These are phyloP conservation scores for Phania funesta DNA, from an alignment of 2,888 invertebrate species.

Conservation along the genomic window DNA sequence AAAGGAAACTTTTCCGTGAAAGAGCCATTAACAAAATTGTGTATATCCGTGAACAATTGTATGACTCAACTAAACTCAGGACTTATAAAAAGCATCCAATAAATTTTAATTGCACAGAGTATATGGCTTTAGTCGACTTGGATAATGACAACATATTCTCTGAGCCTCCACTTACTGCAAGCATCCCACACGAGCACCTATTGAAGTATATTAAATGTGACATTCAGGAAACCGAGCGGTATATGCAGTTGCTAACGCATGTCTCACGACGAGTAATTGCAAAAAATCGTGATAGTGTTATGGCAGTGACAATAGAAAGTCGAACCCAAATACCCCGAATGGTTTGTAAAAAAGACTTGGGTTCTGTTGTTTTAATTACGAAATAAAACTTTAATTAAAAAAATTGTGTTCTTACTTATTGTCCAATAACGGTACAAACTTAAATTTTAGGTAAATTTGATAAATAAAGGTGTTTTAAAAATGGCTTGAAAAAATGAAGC, in stretches of 20 bases:
- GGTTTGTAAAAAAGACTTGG: neutral
- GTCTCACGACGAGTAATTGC: no score
- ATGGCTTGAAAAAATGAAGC: no score
- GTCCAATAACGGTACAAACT: no score
- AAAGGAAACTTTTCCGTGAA: conserved; percentile 13
- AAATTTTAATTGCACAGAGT: neutral
- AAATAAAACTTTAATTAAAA: neutral
- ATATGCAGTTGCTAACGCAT: no score
- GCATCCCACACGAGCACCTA: no score
- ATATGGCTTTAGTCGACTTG: neutral
- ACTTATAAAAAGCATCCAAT: no score
- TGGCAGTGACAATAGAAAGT: neutral
- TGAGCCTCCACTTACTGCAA: neutral
- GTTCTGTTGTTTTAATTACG: conserved; percentile 1
- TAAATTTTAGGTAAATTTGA: no score
- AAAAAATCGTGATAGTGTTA: neutral
- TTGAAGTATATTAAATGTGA: neutral
- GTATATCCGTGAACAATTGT: neutral
- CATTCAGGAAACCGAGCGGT: neutral
- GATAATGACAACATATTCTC: conserved; percentile 8
- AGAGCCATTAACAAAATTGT: conserved; percentile 13
- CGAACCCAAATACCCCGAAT: no score
- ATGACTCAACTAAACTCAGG: no score
- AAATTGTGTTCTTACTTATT: neutral
- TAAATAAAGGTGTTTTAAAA: neutral